These are phyloP conservation scores for Steinernema hermaphroditum DNA, from an alignment of 2,888 invertebrate genomes.

Conservation along the genomic window DNA sequence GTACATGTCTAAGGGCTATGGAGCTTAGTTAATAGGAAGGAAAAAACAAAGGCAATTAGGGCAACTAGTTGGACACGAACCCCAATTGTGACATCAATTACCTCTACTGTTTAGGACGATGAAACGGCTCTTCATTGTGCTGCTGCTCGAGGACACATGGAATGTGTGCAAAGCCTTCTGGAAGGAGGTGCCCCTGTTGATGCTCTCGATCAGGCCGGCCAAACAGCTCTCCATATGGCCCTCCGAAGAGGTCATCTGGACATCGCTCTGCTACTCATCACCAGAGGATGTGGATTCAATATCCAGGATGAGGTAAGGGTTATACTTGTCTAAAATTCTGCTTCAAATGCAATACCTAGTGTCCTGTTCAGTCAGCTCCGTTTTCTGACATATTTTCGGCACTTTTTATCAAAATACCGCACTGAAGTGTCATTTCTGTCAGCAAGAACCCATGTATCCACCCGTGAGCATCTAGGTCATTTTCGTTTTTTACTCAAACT, in stretches of 20 bases:
- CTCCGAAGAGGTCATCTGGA: conserved; percentile 68
- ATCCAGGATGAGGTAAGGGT: conserved; percentile 61
- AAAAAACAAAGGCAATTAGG: no score
- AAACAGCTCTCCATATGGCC: conserved; percentile 73
- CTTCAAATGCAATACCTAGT: neutral
- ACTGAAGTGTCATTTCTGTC: no score
- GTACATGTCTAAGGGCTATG: no score
- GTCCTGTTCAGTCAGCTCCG: no score
- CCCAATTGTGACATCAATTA: neutral
- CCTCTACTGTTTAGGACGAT: conserved; percentile 68
- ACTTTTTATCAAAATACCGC: neutral
- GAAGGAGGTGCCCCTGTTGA: conserved; percentile 70
- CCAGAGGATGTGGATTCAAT: conserved; percentile 73
- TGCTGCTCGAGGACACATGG: conserved; percentile 70
- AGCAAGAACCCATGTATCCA: no score
- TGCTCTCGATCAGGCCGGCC: conserved; percentile 70
- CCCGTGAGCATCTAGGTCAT: neutral
- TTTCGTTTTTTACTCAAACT: conserved; percentile 32
- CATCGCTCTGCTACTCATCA: conserved; percentile 73
- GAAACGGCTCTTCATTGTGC: conserved; percentile 72
- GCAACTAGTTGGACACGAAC: neutral
- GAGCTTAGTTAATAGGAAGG: no score
- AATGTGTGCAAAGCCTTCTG: conserved; percentile 70
- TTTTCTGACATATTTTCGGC: no score
- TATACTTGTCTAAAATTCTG: neutral